Base-by-base conservation (phyloP, 2,113 vertebrate species). In the Cyphomyrus plagiostoma region DNA sequence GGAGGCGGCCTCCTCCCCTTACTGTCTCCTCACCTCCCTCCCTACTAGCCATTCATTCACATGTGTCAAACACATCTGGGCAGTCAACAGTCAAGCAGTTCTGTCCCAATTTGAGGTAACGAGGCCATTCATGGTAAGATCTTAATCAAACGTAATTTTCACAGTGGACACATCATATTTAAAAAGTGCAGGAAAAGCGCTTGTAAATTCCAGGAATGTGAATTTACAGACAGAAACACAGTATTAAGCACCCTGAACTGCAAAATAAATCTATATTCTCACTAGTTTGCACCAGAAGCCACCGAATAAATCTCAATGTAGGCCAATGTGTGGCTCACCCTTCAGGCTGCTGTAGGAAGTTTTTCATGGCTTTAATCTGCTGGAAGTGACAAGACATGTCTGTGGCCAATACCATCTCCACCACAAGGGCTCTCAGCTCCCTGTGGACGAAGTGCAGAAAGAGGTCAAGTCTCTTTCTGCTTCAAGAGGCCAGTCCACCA, bases 311-410 rank as follows among this genome's bases (percentile, higher is more conserved):
- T 80, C 62, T 30, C 74, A 80, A 42, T 80, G n/a, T 23, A 86
- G 45, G 82, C 45, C 26, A 66, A 4, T 23, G 8, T 49, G 85
- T 10, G 9, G 39, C 52, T 88, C 56, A 99, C 98, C 95, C 96
- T 90, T 99, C 98, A 74, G 96, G 96, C 92, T 98, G 97, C 93
- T 98, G 98, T 50, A 99, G 95, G 90, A 95, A 94, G 88, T 94
- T 97, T 88, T 97, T 95, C 97, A 99, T 99, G 0, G 95, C 96
- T 95, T 99, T 98, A 94, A 99, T 96, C 93, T 98, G 98, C 91
- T 99, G 98, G 91, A 99, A 99, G 94, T 99, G 98, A 90, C 97
- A 97, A 0, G 98, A 99, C 98, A 99, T 99, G 91, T 99, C 98
- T 46, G 98, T 99, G 86, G 98, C 97, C 94, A 99, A 94, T 86